A percentile compares a stretch with the other conserved stretches of the same genome.
Conservation (phyloP, 2,113 vertebrate genomes). For the Paralichthys olivaceus region DNA sequence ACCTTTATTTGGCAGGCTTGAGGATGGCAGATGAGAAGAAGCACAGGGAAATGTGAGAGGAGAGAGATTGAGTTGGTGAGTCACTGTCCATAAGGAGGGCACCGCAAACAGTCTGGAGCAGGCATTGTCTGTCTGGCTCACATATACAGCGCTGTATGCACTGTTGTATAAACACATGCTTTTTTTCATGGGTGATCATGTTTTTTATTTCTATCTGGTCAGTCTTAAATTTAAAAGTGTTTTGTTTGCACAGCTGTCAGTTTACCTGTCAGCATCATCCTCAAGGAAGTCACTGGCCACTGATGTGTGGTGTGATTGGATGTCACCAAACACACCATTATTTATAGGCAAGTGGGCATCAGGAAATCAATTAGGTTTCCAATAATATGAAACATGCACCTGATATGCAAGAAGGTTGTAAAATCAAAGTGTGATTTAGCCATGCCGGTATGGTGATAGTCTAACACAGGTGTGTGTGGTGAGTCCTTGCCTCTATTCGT, state of each 20-base stretch:
- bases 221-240: conserved; percentile 1
- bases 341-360: conserved; percentile 49
- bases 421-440: conserved; percentile 67
- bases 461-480: conserved; percentile 22
- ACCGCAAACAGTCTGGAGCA: conserved; percentile 67
- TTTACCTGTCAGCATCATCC: conserved; percentile 18
- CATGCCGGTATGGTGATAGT: conserved; percentile 38
- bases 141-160: conserved; percentile 37
- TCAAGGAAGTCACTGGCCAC: conserved; percentile 20
- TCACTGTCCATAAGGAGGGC: conserved; percentile 69
- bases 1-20: conserved; percentile 65
- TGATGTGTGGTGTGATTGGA: conserved; percentile 54
- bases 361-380: conserved; percentile 62
- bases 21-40: conserved; percentile 46
- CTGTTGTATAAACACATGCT: conserved; percentile 37
- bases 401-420: conserved; percentile 60
- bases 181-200: conserved; percentile 5
- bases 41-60: conserved; percentile 46
- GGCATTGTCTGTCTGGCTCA: conserved; percentile 51
- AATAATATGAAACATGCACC: conserved; percentile 64
- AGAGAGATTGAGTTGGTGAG: conserved; percentile 66
- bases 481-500: conserved; percentile 19
- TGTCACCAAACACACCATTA: conserved; percentile 55
- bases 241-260: conserved; percentile 7
- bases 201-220: no score